Conservation (phyloP, 2,888 invertebrate species). For the Stenoptilia bipunctidactyla region DNA sequence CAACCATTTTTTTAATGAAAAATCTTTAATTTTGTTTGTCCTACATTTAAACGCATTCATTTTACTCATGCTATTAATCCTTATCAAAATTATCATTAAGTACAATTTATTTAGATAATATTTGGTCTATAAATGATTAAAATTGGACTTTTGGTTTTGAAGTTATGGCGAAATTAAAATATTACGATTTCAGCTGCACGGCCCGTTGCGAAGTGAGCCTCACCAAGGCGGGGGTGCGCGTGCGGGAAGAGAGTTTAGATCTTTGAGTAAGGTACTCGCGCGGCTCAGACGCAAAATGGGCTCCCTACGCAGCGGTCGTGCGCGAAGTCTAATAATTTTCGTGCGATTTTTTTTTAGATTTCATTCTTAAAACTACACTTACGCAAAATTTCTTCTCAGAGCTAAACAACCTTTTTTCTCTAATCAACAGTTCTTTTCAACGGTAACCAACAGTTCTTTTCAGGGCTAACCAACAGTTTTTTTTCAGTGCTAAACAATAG, state of each 20-base stretch:
- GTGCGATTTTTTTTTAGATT: too few relatives aligned
- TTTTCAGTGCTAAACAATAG: too few relatives aligned
- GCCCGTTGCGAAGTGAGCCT: slow-evolving; percentile 8
- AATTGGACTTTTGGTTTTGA: not conserved
- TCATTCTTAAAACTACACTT: too few relatives aligned
- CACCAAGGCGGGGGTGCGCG: slow-evolving; percentile 6
- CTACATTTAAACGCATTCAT: too few relatives aligned
- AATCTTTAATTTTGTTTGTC: too few relatives aligned
- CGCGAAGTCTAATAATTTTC: too few relatives aligned
- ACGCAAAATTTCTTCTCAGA: too few relatives aligned
- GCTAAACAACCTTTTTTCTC: not conserved
- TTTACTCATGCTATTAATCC: too few relatives aligned
- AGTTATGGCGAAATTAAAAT: not conserved
- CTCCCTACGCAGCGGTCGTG: not conserved
- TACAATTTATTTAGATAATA: not conserved
- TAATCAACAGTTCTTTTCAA: not conserved
- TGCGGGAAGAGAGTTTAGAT: slow-evolving; percentile 4
- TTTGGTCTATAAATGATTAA: not conserved
- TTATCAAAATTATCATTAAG: not conserved
- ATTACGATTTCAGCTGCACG: not conserved
- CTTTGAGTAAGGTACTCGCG: slow-evolving; percentile 3
- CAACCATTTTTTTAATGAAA: too few relatives aligned
- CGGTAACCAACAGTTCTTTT: not conserved
- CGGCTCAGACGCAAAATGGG: not conserved
- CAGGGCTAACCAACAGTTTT: too few relatives aligned